phyloP scores from a whole-genome alignment of 2,888 invertebrate species.

The Pyrgus malvae region DNA sequence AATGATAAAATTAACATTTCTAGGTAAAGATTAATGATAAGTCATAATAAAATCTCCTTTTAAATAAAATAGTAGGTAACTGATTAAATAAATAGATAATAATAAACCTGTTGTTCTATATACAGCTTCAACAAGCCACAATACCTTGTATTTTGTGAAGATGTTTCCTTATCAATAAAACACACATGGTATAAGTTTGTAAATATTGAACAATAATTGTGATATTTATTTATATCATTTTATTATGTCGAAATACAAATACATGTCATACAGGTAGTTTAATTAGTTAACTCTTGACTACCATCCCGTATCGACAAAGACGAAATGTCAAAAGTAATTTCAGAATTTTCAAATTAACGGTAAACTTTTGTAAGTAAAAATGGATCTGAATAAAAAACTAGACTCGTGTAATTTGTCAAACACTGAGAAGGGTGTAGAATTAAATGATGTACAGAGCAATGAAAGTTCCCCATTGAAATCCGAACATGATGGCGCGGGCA shows the following conservation, averaged over 20 bases:
- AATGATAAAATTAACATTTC: neutral
- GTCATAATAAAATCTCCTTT: constrained; percentile 9
- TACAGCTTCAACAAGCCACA: constrained; percentile 10
- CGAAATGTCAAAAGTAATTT: constrained; percentile 7
- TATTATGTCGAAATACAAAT: constrained; percentile 37
- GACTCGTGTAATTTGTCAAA: no score
- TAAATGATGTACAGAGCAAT: constrained; percentile 35
- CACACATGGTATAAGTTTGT: constrained; percentile 38
- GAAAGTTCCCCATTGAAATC: constrained; percentile 56
- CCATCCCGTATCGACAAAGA: neutral
- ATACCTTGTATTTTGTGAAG: constrained; percentile 26
- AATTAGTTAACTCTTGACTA: constrained; percentile 38
- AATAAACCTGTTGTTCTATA: constrained; percentile 2
- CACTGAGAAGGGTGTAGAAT: constrained; percentile 37
- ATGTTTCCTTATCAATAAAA: constrained; percentile 45
- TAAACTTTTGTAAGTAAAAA: neutral
- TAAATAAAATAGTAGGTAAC: constrained; percentile 8
- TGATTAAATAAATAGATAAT: constrained; percentile 6
- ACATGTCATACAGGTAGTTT: constrained; percentile 40
- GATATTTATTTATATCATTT: constrained; percentile 30
- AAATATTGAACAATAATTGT: constrained; percentile 51
- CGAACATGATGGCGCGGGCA: constrained; percentile 34
- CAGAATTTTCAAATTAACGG: neutral
- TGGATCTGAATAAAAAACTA: constrained; percentile 1
- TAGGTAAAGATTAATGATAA: constrained; percentile 22